Evolutionary conservation across 2,888 invertebrate genomes (phyloP), one percentile per base, ranked within the genome.

Genomic region (Calameuta idolon): DNA sequence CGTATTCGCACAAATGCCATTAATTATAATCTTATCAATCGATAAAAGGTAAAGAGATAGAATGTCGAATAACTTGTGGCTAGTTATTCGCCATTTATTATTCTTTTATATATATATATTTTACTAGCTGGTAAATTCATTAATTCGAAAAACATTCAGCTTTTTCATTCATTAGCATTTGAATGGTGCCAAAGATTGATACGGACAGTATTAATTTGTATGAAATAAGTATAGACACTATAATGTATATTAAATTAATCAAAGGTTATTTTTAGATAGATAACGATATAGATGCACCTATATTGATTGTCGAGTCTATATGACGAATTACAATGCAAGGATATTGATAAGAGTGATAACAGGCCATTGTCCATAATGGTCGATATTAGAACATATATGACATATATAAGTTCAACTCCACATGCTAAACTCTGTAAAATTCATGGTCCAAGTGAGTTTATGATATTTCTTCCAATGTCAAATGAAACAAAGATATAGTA

Each of bases 201-300:
- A 55, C 40, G 40, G 40, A 5, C 40, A 55, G 40, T 55, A 55
- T 55, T 55, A 55, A 55, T 55, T 55, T 55, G 15, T 55, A 55
- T 55, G 23, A 23, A 55, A 23, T 55, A 55, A 55, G 40, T 23
- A 69, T 76, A 30, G 76, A 82, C n/a, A 30, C 30, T 75, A 76
- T 71, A 73, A 40, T 77, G 30, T 37, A 69, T 23, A 68, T 69
- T 40, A 40, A 79, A 81, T 75, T 73, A 75, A 12, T 34, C 31
- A 35, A 31, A 40, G 12, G 31, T 73, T 34, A 37, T 68, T 30
- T 30, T 31, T 75, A 68, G 40, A 55, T 55, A 55, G 40, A 55
- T 55, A 23, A 55, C 23, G 5, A 55, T 55, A 55, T 23, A 55
- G 40, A 55, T 23, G 9, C 15, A 55, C 23, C 40, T 55, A 55